A percentile compares a stretch with the other conserved stretches of the same genome.
Evolutionary conservation across 2,888 invertebrate genomes (phyloP).

Genomic region (Coenonympha arcania): DNA sequence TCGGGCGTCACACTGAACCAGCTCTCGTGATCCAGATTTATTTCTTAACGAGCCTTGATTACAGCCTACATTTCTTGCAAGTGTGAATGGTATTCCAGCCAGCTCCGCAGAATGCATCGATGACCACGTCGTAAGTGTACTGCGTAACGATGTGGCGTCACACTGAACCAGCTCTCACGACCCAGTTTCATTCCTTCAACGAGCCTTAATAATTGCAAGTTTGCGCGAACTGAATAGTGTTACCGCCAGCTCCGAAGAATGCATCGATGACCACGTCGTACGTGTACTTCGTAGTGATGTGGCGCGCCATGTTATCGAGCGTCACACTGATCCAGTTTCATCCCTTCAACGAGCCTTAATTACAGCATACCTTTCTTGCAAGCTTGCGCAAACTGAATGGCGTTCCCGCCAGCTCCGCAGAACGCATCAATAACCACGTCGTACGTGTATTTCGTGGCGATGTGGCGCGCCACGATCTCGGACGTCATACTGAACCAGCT

Average conservation of each 20-base stretch:
- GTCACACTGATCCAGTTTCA: slow-evolving; percentile 96
- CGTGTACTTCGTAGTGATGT: slow-evolving; percentile 88
- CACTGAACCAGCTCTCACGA: slow-evolving; percentile 98
- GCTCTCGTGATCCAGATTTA: slow-evolving; percentile 92
- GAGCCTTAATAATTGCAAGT: slow-evolving; percentile 83
- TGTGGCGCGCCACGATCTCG: slow-evolving; percentile 91
- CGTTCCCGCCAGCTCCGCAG: slow-evolving; percentile 98
- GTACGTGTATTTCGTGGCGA: slow-evolving; percentile 86
- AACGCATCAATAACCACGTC: slow-evolving; percentile 95
- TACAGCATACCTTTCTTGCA: slow-evolving; percentile 90
- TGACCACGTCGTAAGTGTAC: slow-evolving; percentile 83
- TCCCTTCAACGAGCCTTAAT: no score
- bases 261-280: slow-evolving; percentile 92
- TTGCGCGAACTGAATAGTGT: slow-evolving; percentile 95
- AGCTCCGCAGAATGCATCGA: slow-evolving; percentile 98
- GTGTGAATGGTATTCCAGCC: slow-evolving; percentile 98
- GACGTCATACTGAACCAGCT: slow-evolving; percentile 99
- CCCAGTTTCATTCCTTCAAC: slow-evolving; percentile 94
- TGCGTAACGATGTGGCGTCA: slow-evolving; percentile 96
- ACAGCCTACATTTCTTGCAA: slow-evolving; percentile 88
- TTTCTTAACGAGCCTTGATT: no score
- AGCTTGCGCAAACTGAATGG: slow-evolving; percentile 94
- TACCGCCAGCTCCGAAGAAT: slow-evolving; percentile 99
- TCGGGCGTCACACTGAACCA: slow-evolving; percentile 99
- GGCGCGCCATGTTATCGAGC: slow-evolving; percentile 92